phyloP scores from a whole-genome alignment of 53 echinoderm and acorn worm genomes.

The Apostichopus leukothele region DNA sequence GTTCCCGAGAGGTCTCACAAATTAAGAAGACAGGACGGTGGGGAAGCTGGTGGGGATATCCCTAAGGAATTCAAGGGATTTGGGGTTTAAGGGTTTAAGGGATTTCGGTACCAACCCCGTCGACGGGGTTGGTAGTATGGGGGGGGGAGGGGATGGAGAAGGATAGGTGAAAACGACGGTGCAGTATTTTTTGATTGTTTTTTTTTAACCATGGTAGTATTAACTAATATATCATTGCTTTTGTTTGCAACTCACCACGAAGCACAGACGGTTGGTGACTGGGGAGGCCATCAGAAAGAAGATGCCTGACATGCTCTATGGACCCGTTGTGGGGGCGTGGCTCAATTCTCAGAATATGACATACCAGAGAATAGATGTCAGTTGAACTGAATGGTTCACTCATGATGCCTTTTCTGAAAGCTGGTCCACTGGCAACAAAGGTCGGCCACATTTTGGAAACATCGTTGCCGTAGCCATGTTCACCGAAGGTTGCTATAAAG shows the following conservation, averaged over 20 bases:
- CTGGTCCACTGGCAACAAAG: constrained; percentile 85
- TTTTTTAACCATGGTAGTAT: no score
- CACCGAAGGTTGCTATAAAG: constrained; percentile 43
- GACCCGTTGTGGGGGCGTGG: constrained; percentile 75
- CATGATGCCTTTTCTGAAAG: constrained; percentile 62
- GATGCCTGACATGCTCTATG: constrained; percentile 59
- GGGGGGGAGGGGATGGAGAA: no score
- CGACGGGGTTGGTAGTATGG: no score
- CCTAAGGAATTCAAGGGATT: no score
- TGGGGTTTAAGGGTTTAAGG: no score
- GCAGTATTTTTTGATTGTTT: no score
- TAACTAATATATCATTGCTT: no score
- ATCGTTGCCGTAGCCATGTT: constrained; percentile 89
- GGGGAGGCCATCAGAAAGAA: constrained; percentile 15
- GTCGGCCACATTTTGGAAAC: constrained; percentile 68
- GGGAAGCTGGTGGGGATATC: no score
- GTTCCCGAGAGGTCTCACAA: no score
- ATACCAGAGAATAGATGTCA: constrained; percentile 82
- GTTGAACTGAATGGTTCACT: constrained; percentile 72
- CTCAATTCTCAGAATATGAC: constrained; percentile 54
- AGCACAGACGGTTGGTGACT: neutral
- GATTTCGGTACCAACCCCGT: no score
- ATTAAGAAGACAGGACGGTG: no score
- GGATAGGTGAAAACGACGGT: no score
- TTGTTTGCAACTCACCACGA: neutral